Evolutionary conservation across 2,888 invertebrate genomes (phyloP).

Genomic region (Oxyscelio sp.): DNA sequence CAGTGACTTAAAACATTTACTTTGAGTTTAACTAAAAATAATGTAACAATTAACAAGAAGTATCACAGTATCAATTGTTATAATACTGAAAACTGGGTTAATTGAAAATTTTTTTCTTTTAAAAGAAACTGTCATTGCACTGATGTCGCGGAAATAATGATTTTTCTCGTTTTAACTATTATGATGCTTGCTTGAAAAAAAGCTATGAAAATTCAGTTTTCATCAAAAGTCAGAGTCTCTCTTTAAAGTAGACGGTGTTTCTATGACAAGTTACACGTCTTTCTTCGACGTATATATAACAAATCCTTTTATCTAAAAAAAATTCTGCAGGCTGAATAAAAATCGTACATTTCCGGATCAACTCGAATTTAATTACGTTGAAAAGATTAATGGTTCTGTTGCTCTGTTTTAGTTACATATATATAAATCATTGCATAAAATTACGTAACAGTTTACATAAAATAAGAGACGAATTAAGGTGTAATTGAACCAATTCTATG

Average conservation of each 20-base stretch:
- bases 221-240: slow-evolving; percentile 41
- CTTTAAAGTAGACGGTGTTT: slow-evolving; percentile 22
- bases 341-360: neutral
- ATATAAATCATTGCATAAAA: no score
- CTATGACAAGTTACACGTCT: slow-evolving; percentile 9
- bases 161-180: slow-evolving; percentile 48
- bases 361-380: neutral
- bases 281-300: neutral
- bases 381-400: no score
- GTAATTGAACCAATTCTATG: no score
- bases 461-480: no score
- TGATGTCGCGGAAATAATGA: slow-evolving; percentile 49
- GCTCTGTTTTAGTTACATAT: no score
- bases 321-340: neutral
- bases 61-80: slow-evolving; percentile 22
- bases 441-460: no score
- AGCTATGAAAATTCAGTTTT: slow-evolving; percentile 55
- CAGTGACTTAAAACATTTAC: slow-evolving; percentile 30
- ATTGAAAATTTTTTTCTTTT: slow-evolving; percentile 4
- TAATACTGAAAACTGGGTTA: neutral
- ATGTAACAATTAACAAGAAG: slow-evolving; percentile 22
- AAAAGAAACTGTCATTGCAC: slow-evolving; percentile 36
- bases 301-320: slow-evolving; percentile 24
- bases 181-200: slow-evolving; percentile 32
- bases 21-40: slow-evolving; percentile 8